Evolutionary conservation across 2,888 invertebrate genomes (phyloP).

Genomic region (Rotaria socialis): DNA sequence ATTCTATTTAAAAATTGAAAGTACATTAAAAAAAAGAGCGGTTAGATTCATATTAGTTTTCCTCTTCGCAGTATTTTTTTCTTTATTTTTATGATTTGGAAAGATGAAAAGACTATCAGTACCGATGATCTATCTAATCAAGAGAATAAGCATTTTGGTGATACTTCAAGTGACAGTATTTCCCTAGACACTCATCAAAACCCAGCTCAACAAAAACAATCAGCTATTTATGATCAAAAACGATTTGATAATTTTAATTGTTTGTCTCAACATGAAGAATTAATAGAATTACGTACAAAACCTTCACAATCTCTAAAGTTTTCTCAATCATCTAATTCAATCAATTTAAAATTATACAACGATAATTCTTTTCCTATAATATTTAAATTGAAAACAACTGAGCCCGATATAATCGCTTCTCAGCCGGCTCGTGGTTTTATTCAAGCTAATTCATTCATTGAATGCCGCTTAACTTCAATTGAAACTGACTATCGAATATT

Average conservation of each 20-base stretch:
- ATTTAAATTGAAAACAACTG: constrained; percentile 11
- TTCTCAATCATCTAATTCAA: background rate
- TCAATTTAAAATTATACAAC: background rate
- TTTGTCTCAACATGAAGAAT: background rate
- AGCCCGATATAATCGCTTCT: background rate
- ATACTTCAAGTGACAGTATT: background rate
- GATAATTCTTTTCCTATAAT: background rate
- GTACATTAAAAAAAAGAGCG: background rate
- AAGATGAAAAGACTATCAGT: background rate
- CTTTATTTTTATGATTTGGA: background rate
- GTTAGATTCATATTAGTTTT: background rate
- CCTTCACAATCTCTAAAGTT: background rate
- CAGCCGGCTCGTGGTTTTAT: constrained; percentile 13
- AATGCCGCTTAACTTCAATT: background rate
- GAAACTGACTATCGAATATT: background rate
- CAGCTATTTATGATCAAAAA: background rate
- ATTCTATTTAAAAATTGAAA: background rate
- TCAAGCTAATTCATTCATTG: background rate
- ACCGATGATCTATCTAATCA: background rate
- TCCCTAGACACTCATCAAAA: too few species aligned
- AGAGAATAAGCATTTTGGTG: background rate
- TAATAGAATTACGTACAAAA: background rate
- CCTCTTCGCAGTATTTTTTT: background rate
- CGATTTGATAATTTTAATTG: too few species aligned
- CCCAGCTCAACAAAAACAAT: background rate